Conservation (phyloP, 2,888 invertebrate genomes). For the Hofmannophila pseudospretella region DNA sequence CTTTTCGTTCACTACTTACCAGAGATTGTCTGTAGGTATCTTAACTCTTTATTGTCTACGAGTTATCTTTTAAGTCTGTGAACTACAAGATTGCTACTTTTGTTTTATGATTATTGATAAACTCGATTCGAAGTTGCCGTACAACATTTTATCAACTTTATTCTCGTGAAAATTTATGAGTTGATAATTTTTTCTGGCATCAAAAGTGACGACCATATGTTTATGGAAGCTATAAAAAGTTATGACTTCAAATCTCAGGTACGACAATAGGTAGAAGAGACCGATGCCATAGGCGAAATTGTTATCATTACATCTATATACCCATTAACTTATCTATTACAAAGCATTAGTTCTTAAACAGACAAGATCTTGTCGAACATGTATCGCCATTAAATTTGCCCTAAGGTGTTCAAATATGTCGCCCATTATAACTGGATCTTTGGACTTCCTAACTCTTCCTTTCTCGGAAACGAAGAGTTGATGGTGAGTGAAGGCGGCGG, state of each 20-base stretch:
- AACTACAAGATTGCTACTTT: too few relatives aligned
- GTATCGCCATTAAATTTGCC: conserved; percentile 22
- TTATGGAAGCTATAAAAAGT: not conserved
- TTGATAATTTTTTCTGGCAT: not conserved
- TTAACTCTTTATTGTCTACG: too few relatives aligned
- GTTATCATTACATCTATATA: conserved; percentile 11
- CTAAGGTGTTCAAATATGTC: conserved; percentile 27
- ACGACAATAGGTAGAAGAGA: conserved; percentile 4
- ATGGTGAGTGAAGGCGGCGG: conserved; percentile 12
- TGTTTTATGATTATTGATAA: not conserved
- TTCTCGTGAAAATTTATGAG: conserved; percentile 1
- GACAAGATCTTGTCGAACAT: conserved; percentile 23
- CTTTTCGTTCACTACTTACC: not conserved
- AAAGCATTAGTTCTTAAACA: conserved; percentile 36
- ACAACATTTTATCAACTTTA: not conserved
- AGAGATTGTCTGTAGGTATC: not conserved
- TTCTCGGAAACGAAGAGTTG: conserved; percentile 6
- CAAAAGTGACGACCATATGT: not conserved
- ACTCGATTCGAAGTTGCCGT: not conserved
- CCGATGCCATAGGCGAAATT: conserved; percentile 4
- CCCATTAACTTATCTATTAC: conserved; percentile 27
- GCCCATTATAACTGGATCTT: conserved; percentile 21
- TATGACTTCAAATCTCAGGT: not conserved
- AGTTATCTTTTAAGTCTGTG: too few relatives aligned
- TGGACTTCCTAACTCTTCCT: conserved; percentile 15